phyloP scores from a whole-genome alignment of 37 sponge, comb jelly and placozoan genomes.

The Tethya wilhelma region DNA sequence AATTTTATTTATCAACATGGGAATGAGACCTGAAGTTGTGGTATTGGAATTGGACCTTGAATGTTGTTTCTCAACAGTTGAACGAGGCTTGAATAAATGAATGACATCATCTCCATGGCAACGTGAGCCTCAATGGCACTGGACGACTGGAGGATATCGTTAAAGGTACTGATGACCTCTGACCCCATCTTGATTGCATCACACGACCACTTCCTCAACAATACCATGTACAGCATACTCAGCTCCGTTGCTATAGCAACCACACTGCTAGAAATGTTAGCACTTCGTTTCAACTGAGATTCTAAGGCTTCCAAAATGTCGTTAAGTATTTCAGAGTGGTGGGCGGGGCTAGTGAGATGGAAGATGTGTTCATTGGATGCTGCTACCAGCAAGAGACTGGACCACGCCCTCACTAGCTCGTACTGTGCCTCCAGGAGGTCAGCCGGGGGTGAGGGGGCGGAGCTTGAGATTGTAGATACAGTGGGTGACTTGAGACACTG shows the following conservation, averaged over 20 bases:
- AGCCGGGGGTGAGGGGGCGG: not conserved
- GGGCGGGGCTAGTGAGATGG: not conserved
- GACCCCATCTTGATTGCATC: not conserved
- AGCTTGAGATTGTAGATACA: not conserved
- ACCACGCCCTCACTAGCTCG: conserved; percentile 42
- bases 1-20: not conserved
- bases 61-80: conserved; percentile 20
- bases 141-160: conserved; percentile 12
- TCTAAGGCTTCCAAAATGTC: conserved; percentile 13
- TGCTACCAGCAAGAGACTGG: conserved; percentile 34
- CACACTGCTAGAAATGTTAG: not conserved
- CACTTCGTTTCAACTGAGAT: conserved; percentile 13
- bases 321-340: conserved; percentile 8
- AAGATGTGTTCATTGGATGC: not conserved
- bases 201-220: conserved; percentile 47
- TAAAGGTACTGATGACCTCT: not conserved
- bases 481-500: conserved; percentile 20
- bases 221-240: conserved; percentile 42
- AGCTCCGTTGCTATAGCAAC: conserved; percentile 54
- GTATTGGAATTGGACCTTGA: too few species aligned
- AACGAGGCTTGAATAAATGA: conserved; percentile 22
- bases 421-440: conserved; percentile 26
- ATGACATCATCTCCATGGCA: not conserved
- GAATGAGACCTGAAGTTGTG: too few species aligned
- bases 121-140: not conserved